Conservation (phyloP, 2,888 invertebrate genomes). For the Pheosia gnoma region DNA sequence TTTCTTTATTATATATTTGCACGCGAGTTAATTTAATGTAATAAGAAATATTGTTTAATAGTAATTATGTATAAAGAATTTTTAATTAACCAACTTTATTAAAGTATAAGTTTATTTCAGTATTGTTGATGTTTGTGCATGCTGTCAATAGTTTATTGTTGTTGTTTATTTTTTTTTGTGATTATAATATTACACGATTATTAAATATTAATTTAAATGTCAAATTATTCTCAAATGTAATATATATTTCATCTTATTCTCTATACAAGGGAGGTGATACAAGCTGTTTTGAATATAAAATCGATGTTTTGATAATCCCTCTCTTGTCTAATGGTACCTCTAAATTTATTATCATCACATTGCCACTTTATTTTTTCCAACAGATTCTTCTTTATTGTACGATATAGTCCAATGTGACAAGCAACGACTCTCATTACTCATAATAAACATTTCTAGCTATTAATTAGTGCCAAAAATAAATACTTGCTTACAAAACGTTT, state of each 20-base stretch:
- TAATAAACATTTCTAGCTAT: no score
- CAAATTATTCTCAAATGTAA: slow-evolving; percentile 4
- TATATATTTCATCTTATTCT: slow-evolving; percentile 1
- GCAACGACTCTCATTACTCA: no score
- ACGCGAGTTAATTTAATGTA: not conserved
- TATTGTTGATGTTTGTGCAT: slow-evolving; percentile 24
- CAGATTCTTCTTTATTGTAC: not conserved
- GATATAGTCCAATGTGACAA: no score
- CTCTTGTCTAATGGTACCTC: slow-evolving; percentile 45
- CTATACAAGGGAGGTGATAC: slow-evolving; percentile 56
- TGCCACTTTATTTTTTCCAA: not conserved
- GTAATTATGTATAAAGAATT: slow-evolving; percentile 2
- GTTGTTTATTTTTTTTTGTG: not conserved
- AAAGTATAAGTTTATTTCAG: slow-evolving; percentile 15
- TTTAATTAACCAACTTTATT: slow-evolving; percentile 5
- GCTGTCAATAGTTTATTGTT: not conserved
- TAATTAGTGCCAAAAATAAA: no score
- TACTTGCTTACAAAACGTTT: no score
- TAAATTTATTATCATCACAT: not conserved
- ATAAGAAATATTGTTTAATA: not conserved
- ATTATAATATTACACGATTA: no score
- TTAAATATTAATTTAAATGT: no score
- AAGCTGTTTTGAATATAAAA: slow-evolving; percentile 61
- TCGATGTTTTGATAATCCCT: slow-evolving; percentile 60
- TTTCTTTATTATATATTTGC: slow-evolving; percentile 6